Evolutionary conservation across 2,797 vertebrate genomes (phyloP).

Genomic region (Cossypha dichroa): DNA sequence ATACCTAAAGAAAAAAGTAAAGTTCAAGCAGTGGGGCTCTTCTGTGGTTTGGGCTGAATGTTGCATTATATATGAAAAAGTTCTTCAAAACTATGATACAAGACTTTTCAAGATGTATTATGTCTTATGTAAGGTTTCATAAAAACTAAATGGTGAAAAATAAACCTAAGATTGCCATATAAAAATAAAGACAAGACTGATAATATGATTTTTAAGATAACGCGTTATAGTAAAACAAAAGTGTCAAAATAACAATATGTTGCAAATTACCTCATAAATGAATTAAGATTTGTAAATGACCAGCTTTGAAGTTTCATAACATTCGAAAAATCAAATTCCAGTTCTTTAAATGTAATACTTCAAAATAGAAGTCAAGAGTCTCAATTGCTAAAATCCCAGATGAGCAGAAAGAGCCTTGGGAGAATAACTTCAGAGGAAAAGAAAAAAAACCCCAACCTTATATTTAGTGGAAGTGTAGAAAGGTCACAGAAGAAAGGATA

Average conservation of each 20-base stretch:
- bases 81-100: neutral
- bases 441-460: neutral
- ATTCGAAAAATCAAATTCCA: neutral
- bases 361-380: neutral
- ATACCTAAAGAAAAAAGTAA: neutral
- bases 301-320: accelerated
- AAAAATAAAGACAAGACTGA: neutral
- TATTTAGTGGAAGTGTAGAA: neutral
- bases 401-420: neutral
- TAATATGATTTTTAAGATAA: neutral
- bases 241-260: neutral
- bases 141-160: neutral
- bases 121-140: neutral
- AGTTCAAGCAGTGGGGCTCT: neutral
- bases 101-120: neutral
- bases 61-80: neutral
- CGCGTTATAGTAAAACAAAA: neutral
- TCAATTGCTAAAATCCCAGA: neutral
- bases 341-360: neutral
- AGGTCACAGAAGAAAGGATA: neutral
- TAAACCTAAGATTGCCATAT: neutral
- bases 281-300: neutral
- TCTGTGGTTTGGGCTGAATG: neutral
- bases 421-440: neutral
- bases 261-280: neutral